Base-by-base conservation (phyloP, 2,888 invertebrate genomes). In the Ellobium chinense region DNA sequence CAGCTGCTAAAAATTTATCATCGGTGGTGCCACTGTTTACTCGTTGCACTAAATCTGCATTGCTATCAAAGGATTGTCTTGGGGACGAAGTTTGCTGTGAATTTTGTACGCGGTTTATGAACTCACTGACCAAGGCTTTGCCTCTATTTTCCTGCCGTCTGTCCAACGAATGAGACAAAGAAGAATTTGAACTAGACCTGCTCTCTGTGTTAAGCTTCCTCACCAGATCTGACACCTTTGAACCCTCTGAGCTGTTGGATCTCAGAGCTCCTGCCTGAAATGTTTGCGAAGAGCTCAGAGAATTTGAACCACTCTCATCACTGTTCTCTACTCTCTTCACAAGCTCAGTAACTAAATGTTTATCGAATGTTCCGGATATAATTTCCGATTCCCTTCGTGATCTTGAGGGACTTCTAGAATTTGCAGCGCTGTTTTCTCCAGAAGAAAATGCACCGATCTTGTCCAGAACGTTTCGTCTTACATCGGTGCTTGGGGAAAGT, bases 301-400 rank as follows among this genome's bases (percentile, higher is more conserved):
- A 73, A 12, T 27, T 60, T 12, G 70, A 54, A 9, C 58, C 56
- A 34, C 73, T 73, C 34, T 73, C 73, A 18, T 73, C 73, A 29
- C 70, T 73, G 21, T 29, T 31, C 34, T 73, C 73, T 29, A 73
- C 73, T 58, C 39, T 27, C n/a, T 31, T 56, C 29, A 73, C 14
- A 12, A 73, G 60, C 58, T 73, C 73, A 46, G 31, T 29, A 21
- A 73, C 56, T 9, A 34, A 9, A 4, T 34, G 24, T 34, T 36
- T 56, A n/a, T 73, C 73, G n/a, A 73, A 73, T 2, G 58, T 58
- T 18, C 73, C 73, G 1, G 73, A 73, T 21, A 73, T 58, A n/a
- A 73, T 31, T 24, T 34, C 73, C n/a, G 7, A 24, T 7, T n/a
- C 54, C 46, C 27, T 36, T 21, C 54, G 39, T 27, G 5, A 2